Evolutionary conservation across 2,113 vertebrate species (phyloP).

Genomic region (Castor canadensis): DNA sequence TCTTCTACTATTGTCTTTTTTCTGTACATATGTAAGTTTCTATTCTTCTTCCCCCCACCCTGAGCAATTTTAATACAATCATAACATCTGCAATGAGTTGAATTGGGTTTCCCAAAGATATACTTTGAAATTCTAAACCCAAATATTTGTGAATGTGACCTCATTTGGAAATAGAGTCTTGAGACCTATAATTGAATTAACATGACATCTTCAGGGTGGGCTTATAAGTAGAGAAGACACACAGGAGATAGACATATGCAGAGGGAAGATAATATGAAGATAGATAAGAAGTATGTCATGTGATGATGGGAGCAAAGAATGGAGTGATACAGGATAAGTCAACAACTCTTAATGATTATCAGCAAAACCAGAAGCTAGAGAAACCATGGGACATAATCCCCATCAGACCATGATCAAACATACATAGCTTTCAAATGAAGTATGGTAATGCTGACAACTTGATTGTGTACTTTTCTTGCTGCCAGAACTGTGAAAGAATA

Average conservation of each 20-base stretch:
- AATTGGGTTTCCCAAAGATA: not conserved
- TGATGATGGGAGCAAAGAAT: not conserved
- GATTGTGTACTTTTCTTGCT: not conserved
- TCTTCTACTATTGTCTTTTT: not conserved
- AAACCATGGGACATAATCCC: too few relatives aligned
- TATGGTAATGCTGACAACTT: rapidly evolving
- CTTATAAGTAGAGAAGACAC: not conserved
- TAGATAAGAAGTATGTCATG: not conserved
- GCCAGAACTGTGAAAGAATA: not conserved
- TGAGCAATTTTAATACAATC: not conserved
- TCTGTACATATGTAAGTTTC: not conserved
- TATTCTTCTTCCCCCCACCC: rapidly evolving
- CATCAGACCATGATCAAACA: too few relatives aligned
- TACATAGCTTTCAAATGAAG: not conserved
- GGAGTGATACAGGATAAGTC: rapidly evolving
- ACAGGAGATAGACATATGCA: not conserved
- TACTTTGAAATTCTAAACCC: not conserved
- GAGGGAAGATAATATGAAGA: not conserved
- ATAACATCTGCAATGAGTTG: not conserved
- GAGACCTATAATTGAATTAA: not conserved
- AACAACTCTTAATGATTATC: rapidly evolving
- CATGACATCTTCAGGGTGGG: not conserved
- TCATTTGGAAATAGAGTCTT: not conserved
- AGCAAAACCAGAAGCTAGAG: not conserved
- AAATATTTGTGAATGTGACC: not conserved